Conservation (phyloP, 2,113 vertebrate genomes). For the Hydrochoerus hydrochaeris region DNA sequence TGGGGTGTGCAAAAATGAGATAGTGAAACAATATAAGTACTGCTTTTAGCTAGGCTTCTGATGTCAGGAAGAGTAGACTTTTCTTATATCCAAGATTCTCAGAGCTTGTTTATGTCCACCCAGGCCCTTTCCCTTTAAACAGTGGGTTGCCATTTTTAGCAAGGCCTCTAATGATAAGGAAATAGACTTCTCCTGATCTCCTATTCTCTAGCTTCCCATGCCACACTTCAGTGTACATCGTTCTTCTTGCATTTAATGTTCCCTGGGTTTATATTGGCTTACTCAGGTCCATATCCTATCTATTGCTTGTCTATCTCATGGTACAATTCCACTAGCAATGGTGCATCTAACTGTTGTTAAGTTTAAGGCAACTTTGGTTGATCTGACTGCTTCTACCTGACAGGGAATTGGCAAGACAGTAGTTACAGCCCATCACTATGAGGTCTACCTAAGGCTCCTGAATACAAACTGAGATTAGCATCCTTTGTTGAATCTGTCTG, state of each 20-base stretch:
- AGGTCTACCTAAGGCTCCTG: neutral
- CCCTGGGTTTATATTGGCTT: too few species aligned
- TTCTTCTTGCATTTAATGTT: neutral
- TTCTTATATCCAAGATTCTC: neutral
- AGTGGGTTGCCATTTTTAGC: neutral
- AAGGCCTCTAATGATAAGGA: neutral
- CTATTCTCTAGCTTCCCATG: neutral
- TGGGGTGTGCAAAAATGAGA: neutral
- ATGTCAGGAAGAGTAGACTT: neutral
- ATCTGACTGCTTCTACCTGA: neutral
- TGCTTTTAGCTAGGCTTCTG: neutral
- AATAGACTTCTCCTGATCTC: neutral
- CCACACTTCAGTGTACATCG: neutral
- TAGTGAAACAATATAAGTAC: neutral
- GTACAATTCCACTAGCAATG: neutral
- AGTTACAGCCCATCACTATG: neutral
- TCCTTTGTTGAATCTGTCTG: neutral
- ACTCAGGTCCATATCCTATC: neutral
- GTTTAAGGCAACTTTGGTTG: neutral
- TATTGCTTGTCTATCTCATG: neutral
- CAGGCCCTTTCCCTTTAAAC: neutral
- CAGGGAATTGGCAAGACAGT: neutral
- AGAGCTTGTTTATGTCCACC: neutral
- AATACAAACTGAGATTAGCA: neutral
- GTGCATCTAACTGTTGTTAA: neutral